Evolutionary conservation across 2,113 vertebrate species (phyloP).

Genomic region (Gymnorhina tibicen): DNA sequence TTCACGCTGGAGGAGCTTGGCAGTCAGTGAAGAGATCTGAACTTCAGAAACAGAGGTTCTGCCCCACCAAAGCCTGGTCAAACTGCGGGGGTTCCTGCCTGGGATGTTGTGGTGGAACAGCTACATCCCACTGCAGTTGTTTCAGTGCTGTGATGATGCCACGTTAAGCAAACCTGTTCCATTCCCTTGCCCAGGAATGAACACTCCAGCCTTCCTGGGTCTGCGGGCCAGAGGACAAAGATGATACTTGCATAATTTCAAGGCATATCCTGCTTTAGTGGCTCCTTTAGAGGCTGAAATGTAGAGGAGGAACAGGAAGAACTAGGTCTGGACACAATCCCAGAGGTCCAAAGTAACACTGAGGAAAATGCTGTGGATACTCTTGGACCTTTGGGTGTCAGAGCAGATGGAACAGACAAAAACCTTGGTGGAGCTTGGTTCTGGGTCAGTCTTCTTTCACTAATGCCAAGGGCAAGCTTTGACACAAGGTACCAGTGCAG

Average conservation of each 20-base stretch:
- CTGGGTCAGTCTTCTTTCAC: not conserved
- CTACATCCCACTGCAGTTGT: not conserved
- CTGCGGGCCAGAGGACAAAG: not conserved
- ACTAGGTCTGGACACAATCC: not conserved
- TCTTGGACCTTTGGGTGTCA: not conserved
- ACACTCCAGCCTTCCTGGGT: not conserved
- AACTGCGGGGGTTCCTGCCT: not conserved
- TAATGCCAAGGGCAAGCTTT: not conserved
- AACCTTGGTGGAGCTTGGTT: not conserved
- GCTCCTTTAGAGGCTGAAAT: not conserved
- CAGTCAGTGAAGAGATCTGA: not conserved
- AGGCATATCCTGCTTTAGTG: not conserved
- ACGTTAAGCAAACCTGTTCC: not conserved
- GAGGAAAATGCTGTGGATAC: not conserved
- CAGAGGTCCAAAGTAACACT: not conserved
- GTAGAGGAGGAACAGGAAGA: not conserved
- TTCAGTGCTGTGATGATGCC: not conserved
- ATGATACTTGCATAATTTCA: not conserved
- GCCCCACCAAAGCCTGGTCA: not conserved
- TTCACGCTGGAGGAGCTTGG: not conserved
- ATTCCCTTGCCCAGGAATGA: not conserved
- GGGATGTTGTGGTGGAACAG: not conserved
- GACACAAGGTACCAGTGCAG: not conserved
- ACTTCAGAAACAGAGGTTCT: not conserved
- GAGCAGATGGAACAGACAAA: not conserved